These are phyloP conservation scores for Pionites leucogaster DNA, from an alignment of 2,113 vertebrate species.

Conservation along the genomic window DNA sequence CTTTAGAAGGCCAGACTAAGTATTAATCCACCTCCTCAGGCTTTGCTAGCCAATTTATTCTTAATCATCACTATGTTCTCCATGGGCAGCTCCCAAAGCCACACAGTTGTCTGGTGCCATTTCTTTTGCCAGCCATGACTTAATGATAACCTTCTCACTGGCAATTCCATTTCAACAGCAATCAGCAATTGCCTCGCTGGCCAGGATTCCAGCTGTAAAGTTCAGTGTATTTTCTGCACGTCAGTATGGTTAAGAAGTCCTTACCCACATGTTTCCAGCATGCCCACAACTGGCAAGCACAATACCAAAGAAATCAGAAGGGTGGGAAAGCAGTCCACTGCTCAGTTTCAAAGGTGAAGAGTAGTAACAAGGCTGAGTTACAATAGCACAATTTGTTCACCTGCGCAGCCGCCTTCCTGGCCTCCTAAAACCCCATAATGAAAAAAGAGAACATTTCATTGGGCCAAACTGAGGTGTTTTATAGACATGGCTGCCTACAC, in stretches of 20 bases:
- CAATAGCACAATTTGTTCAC: background rate
- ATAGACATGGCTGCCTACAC: background rate
- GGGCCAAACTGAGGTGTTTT: background rate
- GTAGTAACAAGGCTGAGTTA: background rate
- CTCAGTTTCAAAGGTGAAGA: background rate
- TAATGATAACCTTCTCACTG: background rate
- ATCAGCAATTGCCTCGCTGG: background rate
- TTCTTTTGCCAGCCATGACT: background rate
- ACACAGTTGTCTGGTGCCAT: background rate
- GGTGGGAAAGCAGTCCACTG: background rate
- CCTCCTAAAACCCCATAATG: background rate
- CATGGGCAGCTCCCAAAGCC: background rate
- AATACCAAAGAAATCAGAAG: background rate
- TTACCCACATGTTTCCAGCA: background rate
- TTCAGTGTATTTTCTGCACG: background rate
- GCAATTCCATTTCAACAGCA: background rate
- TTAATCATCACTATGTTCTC: background rate
- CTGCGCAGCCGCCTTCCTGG: background rate
- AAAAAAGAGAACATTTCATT: background rate
- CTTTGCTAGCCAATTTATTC: background rate
- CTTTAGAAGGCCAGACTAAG: background rate
- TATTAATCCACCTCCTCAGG: background rate
- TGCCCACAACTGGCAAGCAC: background rate
- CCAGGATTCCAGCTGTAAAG: background rate
- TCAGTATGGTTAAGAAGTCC: background rate